Evolutionary conservation across 2,888 invertebrate genomes (phyloP), one percentile per base, ranked within the genome.

Genomic region (Andrena bucephala): DNA sequence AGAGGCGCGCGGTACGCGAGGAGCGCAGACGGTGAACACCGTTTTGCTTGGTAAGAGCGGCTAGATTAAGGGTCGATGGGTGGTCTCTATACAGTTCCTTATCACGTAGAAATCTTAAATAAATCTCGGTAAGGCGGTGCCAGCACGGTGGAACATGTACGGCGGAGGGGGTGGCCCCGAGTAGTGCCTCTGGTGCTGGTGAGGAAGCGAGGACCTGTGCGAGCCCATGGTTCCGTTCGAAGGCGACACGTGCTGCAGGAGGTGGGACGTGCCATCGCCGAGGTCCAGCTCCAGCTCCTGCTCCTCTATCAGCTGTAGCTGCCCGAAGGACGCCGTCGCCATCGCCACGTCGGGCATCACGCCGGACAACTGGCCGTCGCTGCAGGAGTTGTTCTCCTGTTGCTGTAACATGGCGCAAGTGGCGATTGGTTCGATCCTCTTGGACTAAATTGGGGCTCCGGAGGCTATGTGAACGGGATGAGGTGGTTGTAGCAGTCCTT

Each of bases 291-390:
- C 96, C 89, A 98, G 94, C 89, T 96, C 96, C 88, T 95, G 95
- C 84, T 94, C 95, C 88, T 95, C 95, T 81, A 95, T 95, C 85
- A 96, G 94, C 94, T 96, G 96, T 92, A 96, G 95, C 93, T 95
- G 97, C 6, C 95, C 96, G 92, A 95, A 95, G 85, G 96, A 97
- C 85, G 96, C 97, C 76, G 96, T 98, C 90, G 98, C 98, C 98
- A 98, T 98, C 20, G 98, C 98, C 89, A 98, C 98, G 94, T 98
- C 98, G 0, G 98, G 98, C 96, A 98, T 98, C 90, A 97, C 96
- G 84, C 97, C 97, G 29, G 97, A 96, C 83, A 97, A 94, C 90
- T 96, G 96, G 90, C 97, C 96, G 92, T 96, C 95, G 94, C 95
- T 96, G 89, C 96, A 96, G 54, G 95, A 95, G 86, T 94, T 95